Conservation (phyloP, 2,113 vertebrate species). For the Bubalus kerabau region DNA sequence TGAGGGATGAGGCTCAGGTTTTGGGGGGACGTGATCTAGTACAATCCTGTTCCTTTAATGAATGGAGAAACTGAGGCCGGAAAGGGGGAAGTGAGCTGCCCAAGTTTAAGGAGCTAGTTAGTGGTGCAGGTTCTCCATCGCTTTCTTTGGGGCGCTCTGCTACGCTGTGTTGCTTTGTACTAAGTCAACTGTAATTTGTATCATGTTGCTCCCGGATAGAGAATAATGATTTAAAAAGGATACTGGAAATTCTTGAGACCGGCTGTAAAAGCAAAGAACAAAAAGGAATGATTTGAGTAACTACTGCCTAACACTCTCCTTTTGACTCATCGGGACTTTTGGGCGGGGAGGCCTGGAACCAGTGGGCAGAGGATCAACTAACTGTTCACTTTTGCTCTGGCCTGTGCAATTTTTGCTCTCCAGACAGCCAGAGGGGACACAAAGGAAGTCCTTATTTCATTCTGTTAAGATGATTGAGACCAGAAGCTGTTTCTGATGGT, state of each 20-base stretch:
- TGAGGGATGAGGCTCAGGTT: not conserved
- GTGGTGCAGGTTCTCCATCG: not conserved
- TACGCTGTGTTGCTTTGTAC: not conserved
- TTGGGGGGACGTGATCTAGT: not conserved
- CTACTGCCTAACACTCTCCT: not conserved
- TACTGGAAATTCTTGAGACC: not conserved
- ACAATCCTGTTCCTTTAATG: not conserved
- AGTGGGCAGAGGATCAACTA: not conserved
- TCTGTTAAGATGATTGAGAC: not conserved
- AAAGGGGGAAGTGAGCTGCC: not conserved
- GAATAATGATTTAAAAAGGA: not conserved
- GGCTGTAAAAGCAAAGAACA: not conserved
- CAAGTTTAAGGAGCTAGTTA: not conserved
- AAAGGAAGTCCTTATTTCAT: not conserved
- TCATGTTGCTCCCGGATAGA: not conserved
- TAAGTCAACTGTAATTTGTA: not conserved
- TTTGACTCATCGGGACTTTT: not conserved
- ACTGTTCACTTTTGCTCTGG: not conserved
- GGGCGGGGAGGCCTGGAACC: not conserved
- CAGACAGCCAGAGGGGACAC: not conserved
- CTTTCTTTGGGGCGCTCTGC: not conserved
- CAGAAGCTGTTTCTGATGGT: not conserved
- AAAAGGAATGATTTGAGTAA: not conserved
- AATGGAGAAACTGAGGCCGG: not conserved
- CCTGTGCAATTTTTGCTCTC: not conserved